Base-by-base conservation (phyloP, 2,888 invertebrate genomes). In the Alloplasta piceator region DNA sequence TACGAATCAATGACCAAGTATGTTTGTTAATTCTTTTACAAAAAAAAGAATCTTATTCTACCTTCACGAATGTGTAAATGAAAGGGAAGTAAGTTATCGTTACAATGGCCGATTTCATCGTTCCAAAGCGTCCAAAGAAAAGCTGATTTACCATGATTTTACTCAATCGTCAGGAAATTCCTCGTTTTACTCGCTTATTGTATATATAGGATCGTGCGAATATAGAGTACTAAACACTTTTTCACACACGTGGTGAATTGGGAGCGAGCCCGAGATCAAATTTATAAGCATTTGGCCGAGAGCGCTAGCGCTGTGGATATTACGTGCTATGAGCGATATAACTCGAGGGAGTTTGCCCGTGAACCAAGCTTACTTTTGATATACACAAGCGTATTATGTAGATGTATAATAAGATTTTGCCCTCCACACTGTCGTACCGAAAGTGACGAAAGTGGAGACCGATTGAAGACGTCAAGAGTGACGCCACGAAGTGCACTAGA, bases 251-350 rank as follows among this genome's bases (percentile, higher is more conserved):
- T 14, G 12, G 52, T 26, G 38, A 74, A 12, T 79, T 74, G 79
- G 79, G 74, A 48, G 50, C 41, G 10, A 64, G 79, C 79, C 74
- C 64, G 68, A 55, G 38, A 70, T 60, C 48, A 70, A 74, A 79
- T 79, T 68, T 70, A 70, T 50, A 52, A 58, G 56, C 70, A 10
- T 68, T 55, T 38, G 61, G 55, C 61, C 16, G 46, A 55, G 61
- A 36, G 38, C 58, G 14, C 6, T 52, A 12, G 5, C 14, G 61
- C 26, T 16, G 48, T 72, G 39, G n/a, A 50, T 39, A 72, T 71
- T 66, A 71, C 77, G 56, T 12, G 41, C 16, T 41, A 61, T 60
- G 60, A 50, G 52, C 36, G 46, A 64, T 70, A 70, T 43, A 46
- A 60, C 64, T 58, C 48, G 70, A 58, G 73, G 61, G 61, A 73